Evolutionary conservation across 2,888 invertebrate genomes (phyloP), one percentile per base, ranked within the genome.

Genomic region (Tetanocera ferruginea): DNA sequence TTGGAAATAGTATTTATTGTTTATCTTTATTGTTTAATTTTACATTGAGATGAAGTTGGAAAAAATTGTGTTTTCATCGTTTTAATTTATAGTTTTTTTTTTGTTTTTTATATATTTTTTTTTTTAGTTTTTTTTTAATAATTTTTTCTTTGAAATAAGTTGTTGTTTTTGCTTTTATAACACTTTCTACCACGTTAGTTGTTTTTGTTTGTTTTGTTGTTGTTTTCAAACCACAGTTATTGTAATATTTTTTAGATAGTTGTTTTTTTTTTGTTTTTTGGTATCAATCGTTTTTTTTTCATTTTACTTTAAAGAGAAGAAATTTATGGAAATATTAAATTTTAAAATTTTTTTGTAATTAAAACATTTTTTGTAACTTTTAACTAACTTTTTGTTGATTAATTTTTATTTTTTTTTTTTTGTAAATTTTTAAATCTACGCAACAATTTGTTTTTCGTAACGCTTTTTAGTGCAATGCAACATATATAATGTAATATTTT

Each of bases 211-310:
- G 73, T 74, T 70, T 80, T 73, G 74, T 77, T 81, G 79, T 78
- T 80, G 83, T 83, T 87, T 81, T 67, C 83, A 78, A 77, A 78
- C 87, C 87, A 88, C 87, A 88, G 87, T 87, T 87, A 88, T 87
- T 87, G 87, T 87, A 88, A 87, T 87, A 87, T 87, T 85, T 85
- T 72, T 84, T 80, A 28, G 66, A 51, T 55, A 34, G 23, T 49
- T 82, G 73, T n/a, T n/a, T n/a, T 79, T 82, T 85, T 83, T 83
- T 79, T 79, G 81, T 83, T 77, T 80, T 80, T 80, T 80, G 75
- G 73, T 79, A 80, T 80, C 81, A 76, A 78, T 80, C 73, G 73
- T 80, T 71, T 81, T 78, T 81, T 76, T 71, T 79, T 62, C 64
- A 37, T 70, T 62, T 51, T 74, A 28, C 23, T 76, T 62, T 55